A percentile compares a stretch with the other conserved stretches of the same genome.
Evolutionary conservation across 2,113 vertebrate genomes (phyloP).

Genomic region (Perca flavescens): DNA sequence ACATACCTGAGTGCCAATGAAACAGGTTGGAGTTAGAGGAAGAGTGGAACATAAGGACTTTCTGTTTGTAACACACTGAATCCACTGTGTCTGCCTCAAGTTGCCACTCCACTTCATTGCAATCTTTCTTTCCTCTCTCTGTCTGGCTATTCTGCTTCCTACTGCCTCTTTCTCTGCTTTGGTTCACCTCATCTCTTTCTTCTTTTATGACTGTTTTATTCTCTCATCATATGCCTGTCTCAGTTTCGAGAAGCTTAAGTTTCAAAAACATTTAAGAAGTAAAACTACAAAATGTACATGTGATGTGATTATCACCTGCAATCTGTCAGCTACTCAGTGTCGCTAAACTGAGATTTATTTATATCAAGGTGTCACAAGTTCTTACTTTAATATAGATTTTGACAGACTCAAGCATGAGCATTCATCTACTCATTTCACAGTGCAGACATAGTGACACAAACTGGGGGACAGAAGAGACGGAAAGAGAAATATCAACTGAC

Average conservation of each 20-base stretch:
- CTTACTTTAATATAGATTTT: constrained; percentile 27
- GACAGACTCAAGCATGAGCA: constrained; percentile 15
- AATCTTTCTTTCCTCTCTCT: constrained; percentile 12
- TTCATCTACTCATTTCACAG: constrained; percentile 21
- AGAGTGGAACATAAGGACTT: constrained; percentile 27
- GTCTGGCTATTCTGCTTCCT: constrained; percentile 5
- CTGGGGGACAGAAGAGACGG: neutral
- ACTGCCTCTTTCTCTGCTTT: neutral
- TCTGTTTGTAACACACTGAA: constrained; percentile 26
- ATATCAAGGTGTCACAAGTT: constrained; percentile 35
- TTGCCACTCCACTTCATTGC: constrained; percentile 4
- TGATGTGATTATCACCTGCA: constrained; percentile 15
- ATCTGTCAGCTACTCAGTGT: constrained; percentile 1
- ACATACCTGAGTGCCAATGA: constrained; percentile 23
- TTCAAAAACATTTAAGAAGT: neutral
- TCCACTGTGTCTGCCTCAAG: constrained; percentile 16
- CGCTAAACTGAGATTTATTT: constrained; percentile 36
- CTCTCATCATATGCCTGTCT: neutral
- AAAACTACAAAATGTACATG: neutral
- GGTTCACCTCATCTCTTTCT: neutral
- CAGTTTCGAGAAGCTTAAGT: neutral
- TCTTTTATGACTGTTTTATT: neutral
- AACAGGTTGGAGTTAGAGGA: constrained; percentile 46
- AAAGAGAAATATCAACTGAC: constrained; percentile 12
- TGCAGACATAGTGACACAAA: constrained; percentile 37